These are phyloP conservation scores for Mellilla xanthometata DNA, from an alignment of 2,888 invertebrate species.

Conservation along the genomic window DNA sequence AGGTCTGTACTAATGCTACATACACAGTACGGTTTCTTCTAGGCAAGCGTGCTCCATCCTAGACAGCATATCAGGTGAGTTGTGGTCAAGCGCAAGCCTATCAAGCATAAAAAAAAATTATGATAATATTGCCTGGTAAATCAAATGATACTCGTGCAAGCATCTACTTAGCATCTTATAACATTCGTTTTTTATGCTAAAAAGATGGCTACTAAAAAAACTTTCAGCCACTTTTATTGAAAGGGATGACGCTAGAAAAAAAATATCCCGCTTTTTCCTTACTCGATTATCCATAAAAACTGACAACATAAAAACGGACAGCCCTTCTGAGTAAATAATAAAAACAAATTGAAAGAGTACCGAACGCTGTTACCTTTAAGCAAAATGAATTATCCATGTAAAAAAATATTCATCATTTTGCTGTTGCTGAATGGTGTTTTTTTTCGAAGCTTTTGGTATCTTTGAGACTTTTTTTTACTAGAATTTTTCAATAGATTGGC, in stretches of 20 bases:
- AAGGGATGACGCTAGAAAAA: conserved; percentile 8
- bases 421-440: conserved; percentile 3
- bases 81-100: too few relatives aligned
- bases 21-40: too few relatives aligned
- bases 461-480: conserved; percentile 1
- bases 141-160: too few relatives aligned
- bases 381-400: conserved; percentile 11
- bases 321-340: conserved; percentile 20
- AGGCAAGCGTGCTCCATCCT: too few relatives aligned
- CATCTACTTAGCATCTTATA: too few relatives aligned
- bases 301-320: conserved; percentile 22
- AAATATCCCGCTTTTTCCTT: conserved; percentile 1
- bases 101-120: too few relatives aligned
- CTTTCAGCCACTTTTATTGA: conserved; percentile 8
- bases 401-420: conserved; percentile 9
- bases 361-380: conserved; percentile 11
- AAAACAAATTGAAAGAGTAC: conserved; percentile 20
- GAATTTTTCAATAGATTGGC: not conserved
- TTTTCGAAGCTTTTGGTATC: conserved; percentile 1
- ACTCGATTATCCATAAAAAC: conserved; percentile 20
- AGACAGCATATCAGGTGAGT: too few relatives aligned
- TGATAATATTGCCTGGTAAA: too few relatives aligned
- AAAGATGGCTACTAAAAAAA: conserved; percentile 3
- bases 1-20: too few relatives aligned
- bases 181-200: not conserved